Evolutionary conservation across 2,113 vertebrate genomes (phyloP).

Genomic region (Gasterosteus aculeatus): DNA sequence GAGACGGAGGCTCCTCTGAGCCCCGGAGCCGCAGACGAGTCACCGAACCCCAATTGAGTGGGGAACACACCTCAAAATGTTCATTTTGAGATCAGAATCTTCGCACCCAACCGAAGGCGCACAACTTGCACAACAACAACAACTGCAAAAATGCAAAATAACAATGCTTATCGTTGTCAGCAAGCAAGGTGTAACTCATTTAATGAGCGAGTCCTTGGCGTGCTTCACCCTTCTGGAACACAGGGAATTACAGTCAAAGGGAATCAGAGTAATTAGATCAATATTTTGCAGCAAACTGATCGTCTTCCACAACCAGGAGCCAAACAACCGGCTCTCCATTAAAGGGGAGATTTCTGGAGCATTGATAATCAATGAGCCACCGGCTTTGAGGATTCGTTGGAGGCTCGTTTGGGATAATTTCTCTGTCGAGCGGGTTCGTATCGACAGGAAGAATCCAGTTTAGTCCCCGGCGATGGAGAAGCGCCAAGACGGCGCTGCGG

Average conservation of each 20-base stretch:
- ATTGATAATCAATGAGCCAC: conserved; percentile 36
- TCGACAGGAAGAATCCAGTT: conserved; percentile 28
- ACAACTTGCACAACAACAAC: too few relatives aligned
- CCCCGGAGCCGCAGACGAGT: conserved; percentile 4
- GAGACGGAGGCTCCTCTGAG: conserved; percentile 8
- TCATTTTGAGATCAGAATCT: conserved; percentile 5
- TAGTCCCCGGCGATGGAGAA: conserved; percentile 10
- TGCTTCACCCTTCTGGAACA: neutral
- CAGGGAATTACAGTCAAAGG: conserved; percentile 3
- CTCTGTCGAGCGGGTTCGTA: conserved; percentile 19
- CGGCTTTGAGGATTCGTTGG: conserved; percentile 21
- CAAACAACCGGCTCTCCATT: neutral
- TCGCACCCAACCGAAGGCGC: neutral
- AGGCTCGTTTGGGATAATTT: conserved; percentile 30
- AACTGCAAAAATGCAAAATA: neutral
- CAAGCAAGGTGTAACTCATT: neutral
- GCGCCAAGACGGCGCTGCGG: neutral
- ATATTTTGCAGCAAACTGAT: conserved; percentile 43
- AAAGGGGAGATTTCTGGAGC: conserved; percentile 24
- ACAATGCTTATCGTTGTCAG: neutral
- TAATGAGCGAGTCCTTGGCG: neutral
- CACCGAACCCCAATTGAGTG: neutral
- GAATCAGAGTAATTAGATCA: conserved; percentile 60
- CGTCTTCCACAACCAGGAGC: conserved; percentile 17
- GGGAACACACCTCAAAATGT: neutral